phyloP scores from a whole-genome alignment of 1,140 invertebrate genomes.

The Polypedilum vanderplanki region DNA sequence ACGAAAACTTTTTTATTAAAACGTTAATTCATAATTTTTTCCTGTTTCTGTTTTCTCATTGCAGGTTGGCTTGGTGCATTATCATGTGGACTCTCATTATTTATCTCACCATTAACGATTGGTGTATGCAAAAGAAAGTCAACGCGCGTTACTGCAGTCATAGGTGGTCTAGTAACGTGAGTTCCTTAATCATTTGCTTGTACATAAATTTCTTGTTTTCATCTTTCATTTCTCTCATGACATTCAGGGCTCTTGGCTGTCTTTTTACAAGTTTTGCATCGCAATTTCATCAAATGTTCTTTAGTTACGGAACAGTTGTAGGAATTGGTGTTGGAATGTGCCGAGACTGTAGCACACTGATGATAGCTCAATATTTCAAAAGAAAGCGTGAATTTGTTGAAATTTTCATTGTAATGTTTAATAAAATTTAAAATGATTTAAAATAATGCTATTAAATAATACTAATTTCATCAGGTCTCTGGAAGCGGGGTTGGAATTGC shows the following conservation, averaged over 20 bases:
- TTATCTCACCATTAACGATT: conserved; percentile 76
- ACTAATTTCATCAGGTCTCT: too few relatives aligned
- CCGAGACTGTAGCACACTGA: conserved; percentile 75
- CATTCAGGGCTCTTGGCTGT: conserved; percentile 60
- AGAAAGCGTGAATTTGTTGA: conserved; percentile 75
- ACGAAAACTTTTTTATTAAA: not conserved
- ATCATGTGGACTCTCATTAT: conserved; percentile 70
- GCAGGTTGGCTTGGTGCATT: conserved; percentile 77
- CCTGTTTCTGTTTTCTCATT: conserved; percentile 39
- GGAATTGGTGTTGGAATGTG: conserved; percentile 79
- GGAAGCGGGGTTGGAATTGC: conserved; percentile 78
- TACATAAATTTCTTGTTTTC: not conserved
- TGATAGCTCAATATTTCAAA: conserved; percentile 89
- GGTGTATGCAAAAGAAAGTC: conserved; percentile 79
- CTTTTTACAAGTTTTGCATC: conserved; percentile 82
- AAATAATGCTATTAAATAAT: too few relatives aligned
- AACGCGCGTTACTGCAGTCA: conserved; percentile 77
- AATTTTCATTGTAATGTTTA: conserved; percentile 77
- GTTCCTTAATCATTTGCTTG: not conserved
- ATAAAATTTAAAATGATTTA: too few relatives aligned
- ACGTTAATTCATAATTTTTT: not conserved
- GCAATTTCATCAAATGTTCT: conserved; percentile 82
- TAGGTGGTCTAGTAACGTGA: conserved; percentile 70
- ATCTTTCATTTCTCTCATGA: not conserved
- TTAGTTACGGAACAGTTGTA: conserved; percentile 69